Percentiles rank a stretch among this genome's conserved stretches.
These are phyloP conservation scores for Mustelus asterias DNA, from an alignment of 2,113 vertebrate species.

Conservation along the genomic window DNA sequence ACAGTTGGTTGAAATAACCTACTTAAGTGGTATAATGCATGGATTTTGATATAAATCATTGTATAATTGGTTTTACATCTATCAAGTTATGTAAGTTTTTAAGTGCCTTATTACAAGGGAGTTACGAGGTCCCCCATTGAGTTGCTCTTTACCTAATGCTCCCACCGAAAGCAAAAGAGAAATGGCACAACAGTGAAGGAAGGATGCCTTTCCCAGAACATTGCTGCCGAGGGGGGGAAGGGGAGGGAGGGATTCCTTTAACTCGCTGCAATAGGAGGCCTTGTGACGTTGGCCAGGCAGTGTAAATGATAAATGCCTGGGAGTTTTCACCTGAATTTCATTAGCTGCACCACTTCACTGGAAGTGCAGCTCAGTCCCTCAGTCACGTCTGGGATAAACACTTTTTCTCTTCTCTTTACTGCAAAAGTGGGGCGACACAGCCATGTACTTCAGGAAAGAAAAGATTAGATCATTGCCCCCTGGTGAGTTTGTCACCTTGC, in stretches of 20 bases:
- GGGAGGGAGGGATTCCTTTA: background rate
- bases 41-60: background rate
- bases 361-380: background rate
- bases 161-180: background rate
- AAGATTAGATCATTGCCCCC: too few species aligned
- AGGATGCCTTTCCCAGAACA: background rate
- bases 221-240: background rate
- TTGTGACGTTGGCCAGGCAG: too few species aligned
- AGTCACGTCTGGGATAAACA: background rate
- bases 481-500: too few species aligned
- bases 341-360: background rate
- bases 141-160: background rate
- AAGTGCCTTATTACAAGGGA: background rate
- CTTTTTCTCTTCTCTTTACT: background rate
- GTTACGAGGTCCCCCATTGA: background rate
- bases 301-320: background rate
- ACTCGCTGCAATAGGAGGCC: background rate
- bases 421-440: background rate
- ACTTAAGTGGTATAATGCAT: background rate
- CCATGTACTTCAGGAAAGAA: too few species aligned
- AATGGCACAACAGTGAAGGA: background rate
- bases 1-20: background rate
- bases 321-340: background rate
- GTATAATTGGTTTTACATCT: background rate
- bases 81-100: slow-evolving; percentile 10